phyloP scores from a whole-genome alignment of 2,888 invertebrate species.

The Himalopsyche tibetana region DNA sequence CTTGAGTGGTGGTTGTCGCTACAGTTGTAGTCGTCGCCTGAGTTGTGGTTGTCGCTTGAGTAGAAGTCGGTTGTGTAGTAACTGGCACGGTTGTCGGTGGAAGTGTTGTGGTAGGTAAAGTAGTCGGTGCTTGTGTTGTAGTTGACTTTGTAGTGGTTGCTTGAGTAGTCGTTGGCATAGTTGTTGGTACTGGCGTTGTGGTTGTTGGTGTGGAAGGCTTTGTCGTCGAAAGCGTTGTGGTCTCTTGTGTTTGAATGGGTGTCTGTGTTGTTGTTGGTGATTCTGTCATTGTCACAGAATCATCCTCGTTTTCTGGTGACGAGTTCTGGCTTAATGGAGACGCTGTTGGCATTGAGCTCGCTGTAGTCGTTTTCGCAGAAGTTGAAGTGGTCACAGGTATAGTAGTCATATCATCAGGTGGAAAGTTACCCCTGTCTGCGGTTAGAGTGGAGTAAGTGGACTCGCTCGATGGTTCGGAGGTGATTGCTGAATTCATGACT shows the following conservation, averaged over 20 bases:
- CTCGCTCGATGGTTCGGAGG: constrained; percentile 48
- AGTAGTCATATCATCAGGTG: background rate
- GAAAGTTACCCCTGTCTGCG: background rate
- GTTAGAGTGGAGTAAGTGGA: background rate
- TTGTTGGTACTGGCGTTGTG: constrained; percentile 48
- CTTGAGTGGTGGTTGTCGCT: constrained; percentile 62
- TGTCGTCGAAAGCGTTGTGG: background rate
- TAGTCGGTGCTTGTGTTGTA: constrained; percentile 47
- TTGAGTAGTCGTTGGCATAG: constrained; percentile 37
- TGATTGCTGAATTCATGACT: constrained; percentile 51
- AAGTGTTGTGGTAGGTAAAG: constrained; percentile 64
- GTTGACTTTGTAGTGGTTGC: constrained; percentile 57
- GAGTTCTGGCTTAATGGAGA: constrained; percentile 39
- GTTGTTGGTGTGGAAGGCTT: background rate
- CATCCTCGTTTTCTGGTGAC: background rate
- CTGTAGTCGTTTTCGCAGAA: constrained; percentile 49
- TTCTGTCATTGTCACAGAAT: background rate
- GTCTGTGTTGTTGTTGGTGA: background rate
- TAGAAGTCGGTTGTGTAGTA: constrained; percentile 63
- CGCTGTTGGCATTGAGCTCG: constrained; percentile 23
- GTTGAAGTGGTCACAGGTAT: no score
- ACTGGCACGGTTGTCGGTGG: constrained; percentile 66
- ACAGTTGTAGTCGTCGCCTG: constrained; percentile 63
- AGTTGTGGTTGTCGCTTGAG: constrained; percentile 6
- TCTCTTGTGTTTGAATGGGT: background rate